Conservation (phyloP, 2,113 vertebrate species). For the Gymnocephalus cernua region DNA sequence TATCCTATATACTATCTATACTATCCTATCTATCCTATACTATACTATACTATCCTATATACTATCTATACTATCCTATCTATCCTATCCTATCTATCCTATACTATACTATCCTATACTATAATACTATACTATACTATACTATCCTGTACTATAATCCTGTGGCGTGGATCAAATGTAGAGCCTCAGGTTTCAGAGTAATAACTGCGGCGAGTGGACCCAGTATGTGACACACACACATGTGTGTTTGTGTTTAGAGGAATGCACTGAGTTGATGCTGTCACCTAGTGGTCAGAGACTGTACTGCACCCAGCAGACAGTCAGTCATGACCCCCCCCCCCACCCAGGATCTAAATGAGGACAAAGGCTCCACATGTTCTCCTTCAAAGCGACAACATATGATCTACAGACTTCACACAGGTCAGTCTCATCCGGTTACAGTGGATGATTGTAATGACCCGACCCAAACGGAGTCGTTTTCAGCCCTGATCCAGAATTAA, state of each 20-base stretch:
- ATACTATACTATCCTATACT: too few relatives aligned
- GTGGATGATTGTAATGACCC: background rate
- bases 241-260: background rate
- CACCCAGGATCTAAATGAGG: background rate
- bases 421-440: background rate
- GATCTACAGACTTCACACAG: background rate
- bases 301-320: background rate
- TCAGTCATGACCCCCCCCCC: conserved; percentile 25
- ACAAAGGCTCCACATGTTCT: background rate
- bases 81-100: too few relatives aligned
- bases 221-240: background rate
- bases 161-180: background rate
- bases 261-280: conserved; percentile 25
- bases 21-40: too few relatives aligned
- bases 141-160: too few relatives aligned
- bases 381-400: background rate
- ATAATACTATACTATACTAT: too few relatives aligned
- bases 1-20: too few relatives aligned
- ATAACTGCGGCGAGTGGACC: conserved; percentile 1
- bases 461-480: too few relatives aligned
- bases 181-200: background rate
- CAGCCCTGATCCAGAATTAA: too few relatives aligned
- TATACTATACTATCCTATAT: too few relatives aligned
- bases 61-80: too few relatives aligned
- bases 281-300: conserved; percentile 43